Base-by-base conservation (phyloP, 2,797 vertebrate species). In the Urocyon cinereoargenteus region DNA sequence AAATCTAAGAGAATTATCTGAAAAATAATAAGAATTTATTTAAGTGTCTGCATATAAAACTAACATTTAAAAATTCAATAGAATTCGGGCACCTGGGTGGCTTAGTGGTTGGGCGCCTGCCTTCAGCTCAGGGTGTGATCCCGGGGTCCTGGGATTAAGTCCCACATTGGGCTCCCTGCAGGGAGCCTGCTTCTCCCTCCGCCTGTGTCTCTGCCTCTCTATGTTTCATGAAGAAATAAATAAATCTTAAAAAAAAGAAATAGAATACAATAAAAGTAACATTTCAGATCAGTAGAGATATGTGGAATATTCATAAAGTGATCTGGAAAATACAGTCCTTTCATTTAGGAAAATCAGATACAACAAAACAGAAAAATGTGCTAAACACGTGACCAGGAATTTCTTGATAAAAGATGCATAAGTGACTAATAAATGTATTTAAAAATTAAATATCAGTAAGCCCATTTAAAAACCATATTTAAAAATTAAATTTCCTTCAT, bases 61-160 rank as follows among this genome's bases (percentile, higher is more conserved):
- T 86, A 93, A 87, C 70, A 96, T 90, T 55, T 75, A 90, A 72
- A 96, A 87, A 53, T 53, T 77, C 24, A 92, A 86, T 61, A 62
- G 31, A 51, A 57, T 84, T 78, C 6, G 40, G 40, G 40, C 40
- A 45, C 40, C 40, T 40, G 40, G 7, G 40, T 8, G 40, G 40
- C 40, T 45, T 45, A 45, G 40, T 45, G 40, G 7, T 45, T 45
- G 40, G 40, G 40, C 8, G 7, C 40, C 7, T 45, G 40, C 40
- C 40, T 45, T 45, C 40, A 45, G 40, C 40, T 45, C 40, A 45
- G 40, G 40, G 7, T 45, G 40, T 45, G 40, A 45, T 45, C 40
- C 40, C 40, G 40, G 40, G 40, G 40, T 45, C 40, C 40, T 45
- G 40, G 40, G 40, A 45, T 45, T 45, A 45, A 45, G 40, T 45